These are phyloP conservation scores for Frankliniella intonsa DNA, from an alignment of 2,888 invertebrate species.

Conservation along the genomic window DNA sequence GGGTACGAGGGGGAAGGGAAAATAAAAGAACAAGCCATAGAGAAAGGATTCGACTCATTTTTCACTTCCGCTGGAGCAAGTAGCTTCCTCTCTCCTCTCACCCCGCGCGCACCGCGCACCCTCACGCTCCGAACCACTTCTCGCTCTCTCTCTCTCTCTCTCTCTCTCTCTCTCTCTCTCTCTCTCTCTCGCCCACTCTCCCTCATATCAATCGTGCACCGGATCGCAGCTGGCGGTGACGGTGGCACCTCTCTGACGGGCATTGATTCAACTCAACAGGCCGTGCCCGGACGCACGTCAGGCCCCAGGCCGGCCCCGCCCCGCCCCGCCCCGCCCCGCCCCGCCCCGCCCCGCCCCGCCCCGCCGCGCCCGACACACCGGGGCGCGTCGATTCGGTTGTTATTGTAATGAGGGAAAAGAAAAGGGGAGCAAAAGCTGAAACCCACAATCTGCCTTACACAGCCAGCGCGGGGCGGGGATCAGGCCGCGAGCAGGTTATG, in stretches of 20 bases:
- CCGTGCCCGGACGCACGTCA: background rate
- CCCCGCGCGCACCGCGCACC: too few species aligned
- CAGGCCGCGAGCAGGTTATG: too few species aligned
- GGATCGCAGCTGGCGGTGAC: conserved; percentile 5
- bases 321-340: background rate
- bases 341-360: background rate
- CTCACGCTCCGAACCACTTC: too few species aligned
- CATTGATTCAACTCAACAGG: conserved; percentile 10
- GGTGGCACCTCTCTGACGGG: background rate
- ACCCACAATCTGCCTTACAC: too few species aligned
- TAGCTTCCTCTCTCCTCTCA: background rate
- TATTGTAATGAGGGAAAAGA: too few species aligned
- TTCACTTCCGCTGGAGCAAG: background rate
- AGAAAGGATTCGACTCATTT: conserved; percentile 6
- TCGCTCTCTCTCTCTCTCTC: background rate
- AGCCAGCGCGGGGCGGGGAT: too few species aligned
- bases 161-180: conserved; percentile 1
- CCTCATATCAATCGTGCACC: background rate
- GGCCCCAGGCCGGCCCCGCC: too few species aligned
- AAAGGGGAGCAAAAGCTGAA: too few species aligned
- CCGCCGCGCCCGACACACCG: background rate
- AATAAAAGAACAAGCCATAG: background rate
- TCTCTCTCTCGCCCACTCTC: background rate
- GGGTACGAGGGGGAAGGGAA: background rate
- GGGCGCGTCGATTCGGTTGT: background rate